Evolutionary conservation across 1,140 invertebrate species (phyloP), one percentile per base, ranked within the genome.

Genomic region (Bombus waltoni): DNA sequence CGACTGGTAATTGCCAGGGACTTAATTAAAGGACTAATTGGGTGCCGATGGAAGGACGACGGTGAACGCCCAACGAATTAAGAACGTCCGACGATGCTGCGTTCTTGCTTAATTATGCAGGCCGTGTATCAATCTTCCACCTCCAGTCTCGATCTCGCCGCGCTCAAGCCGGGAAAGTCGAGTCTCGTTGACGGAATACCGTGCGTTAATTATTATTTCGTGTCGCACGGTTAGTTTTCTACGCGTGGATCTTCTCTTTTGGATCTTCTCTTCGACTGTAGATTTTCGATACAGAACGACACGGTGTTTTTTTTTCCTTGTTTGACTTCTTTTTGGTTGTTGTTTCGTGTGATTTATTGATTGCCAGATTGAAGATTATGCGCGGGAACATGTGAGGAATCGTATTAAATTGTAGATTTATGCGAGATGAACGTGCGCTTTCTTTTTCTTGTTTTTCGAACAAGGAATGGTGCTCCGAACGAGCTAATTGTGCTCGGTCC

Each of bases 11-110:
- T 70, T 70, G 44, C 25, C 59, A 28, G 77, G n/a, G 66, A 38
- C 78, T 80, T 80, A 80, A 80, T 80, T 80, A 70, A 80, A 80
- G 78, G 65, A 80, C 44, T 80, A 53, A 80, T 80, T 71, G 78
- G 78, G 66, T 71, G 62, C n/a, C 62, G 62, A 79, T 79, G 66
- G 42, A 80, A 53, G 66, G 65, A 80, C 75, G 75, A 62, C 28
- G 44, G 66, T 70, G n/a, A 35, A 72, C 68, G 66, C 47, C 47
- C 70, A 73, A 44, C 66, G 47, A 81, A 81, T 70, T 81, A 71
- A 44, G 22, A 32, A 73, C 70, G 68, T 28, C 44, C 42, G 9
- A 28, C 53, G 68, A 57, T 44, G 47, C 38, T 38, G 62, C 40
- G n/a, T 62, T 62, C 68, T 62, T 72, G 38, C 53, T 81, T 81